A percentile compares a stretch with the other conserved stretches of the same genome.
These are phyloP conservation scores for Phymatocera aterrima DNA, from an alignment of 2,888 invertebrate species.

Conservation along the genomic window DNA sequence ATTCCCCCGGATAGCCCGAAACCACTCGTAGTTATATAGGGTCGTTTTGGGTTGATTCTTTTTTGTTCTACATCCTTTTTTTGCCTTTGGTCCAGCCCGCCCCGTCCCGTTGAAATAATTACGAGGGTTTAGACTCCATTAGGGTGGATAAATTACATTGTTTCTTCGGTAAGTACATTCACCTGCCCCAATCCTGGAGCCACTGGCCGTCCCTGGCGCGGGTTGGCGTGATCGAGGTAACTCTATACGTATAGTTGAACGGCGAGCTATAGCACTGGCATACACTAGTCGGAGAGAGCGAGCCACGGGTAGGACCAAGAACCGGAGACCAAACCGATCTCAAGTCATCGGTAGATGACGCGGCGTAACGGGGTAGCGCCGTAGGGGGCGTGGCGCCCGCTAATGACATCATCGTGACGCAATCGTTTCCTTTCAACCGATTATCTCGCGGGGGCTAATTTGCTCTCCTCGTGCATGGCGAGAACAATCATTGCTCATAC, in stretches of 20 bases:
- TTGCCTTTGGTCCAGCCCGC: not conserved
- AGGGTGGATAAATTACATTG: conserved; percentile 48
- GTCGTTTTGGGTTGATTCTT: not conserved
- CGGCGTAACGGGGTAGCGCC: conserved; percentile 70
- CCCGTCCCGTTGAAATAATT: conserved; percentile 40
- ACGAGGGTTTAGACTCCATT: conserved; percentile 44
- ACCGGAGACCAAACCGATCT: conserved; percentile 17
- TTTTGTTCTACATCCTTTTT: not conserved
- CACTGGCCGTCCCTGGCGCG: not conserved
- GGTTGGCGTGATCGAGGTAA: conserved; percentile 33
- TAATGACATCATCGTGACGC: conserved; percentile 73
- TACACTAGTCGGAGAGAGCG: too few relatives aligned
- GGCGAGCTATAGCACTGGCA: too few relatives aligned
- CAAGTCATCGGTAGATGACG: conserved; percentile 53
- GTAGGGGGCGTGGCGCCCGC: conserved; percentile 66
- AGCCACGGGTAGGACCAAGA: too few relatives aligned
- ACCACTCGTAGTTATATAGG: not conserved
- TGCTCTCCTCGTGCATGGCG: conserved; percentile 8
- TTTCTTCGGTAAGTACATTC: conserved; percentile 45
- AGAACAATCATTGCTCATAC: conserved; percentile 13
- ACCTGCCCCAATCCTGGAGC: conserved; percentile 35
- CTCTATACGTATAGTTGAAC: too few relatives aligned
- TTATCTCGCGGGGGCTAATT: conserved; percentile 17
- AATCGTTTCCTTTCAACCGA: conserved; percentile 67
- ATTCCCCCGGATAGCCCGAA: too few relatives aligned